phyloP scores from a whole-genome alignment of 2,888 invertebrate genomes.

The Lepidochitona cinerea region DNA sequence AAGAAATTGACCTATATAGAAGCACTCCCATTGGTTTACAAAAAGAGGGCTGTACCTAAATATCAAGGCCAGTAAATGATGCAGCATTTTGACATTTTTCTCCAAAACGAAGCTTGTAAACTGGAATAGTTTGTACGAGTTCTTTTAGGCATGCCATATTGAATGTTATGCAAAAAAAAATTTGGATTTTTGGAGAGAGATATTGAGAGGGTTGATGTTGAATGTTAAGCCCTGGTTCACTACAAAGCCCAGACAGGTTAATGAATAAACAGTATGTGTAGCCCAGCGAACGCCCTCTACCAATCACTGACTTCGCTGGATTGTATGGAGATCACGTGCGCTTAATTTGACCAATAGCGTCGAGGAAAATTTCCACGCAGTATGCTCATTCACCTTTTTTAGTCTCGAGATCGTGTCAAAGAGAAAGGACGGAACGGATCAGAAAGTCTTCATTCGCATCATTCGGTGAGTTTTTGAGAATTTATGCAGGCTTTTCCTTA shows the following conservation, averaged over 20 bases:
- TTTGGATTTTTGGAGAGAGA: too few species aligned
- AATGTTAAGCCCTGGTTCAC: not conserved
- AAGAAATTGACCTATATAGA: not conserved
- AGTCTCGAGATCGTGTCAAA: slow-evolving; percentile 26
- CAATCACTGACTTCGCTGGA: slow-evolving; percentile 26
- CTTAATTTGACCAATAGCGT: slow-evolving; percentile 30
- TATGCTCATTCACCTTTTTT: slow-evolving; percentile 68
- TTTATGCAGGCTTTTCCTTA: not conserved
- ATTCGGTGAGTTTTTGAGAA: not conserved
- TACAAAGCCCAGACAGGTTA: slow-evolving; percentile 9
- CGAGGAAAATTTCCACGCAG: slow-evolving; percentile 13
- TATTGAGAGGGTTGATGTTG: too few species aligned
- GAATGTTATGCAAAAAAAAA: not conserved
- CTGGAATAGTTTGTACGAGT: not conserved
- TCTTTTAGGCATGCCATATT: too few species aligned
- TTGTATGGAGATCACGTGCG: slow-evolving; percentile 33
- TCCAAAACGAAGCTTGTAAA: not conserved
- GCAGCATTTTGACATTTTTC: not conserved
- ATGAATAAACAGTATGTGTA: slow-evolving; percentile 8
- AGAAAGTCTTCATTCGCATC: not conserved
- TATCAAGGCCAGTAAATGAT: not conserved
- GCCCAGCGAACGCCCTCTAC: slow-evolving; percentile 8
- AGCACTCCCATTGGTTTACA: not conserved
- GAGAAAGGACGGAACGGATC: not conserved
- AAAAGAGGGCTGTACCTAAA: not conserved